These are phyloP conservation scores for Lagopus muta DNA, from an alignment of 2,113 vertebrate genomes.

Conservation along the genomic window DNA sequence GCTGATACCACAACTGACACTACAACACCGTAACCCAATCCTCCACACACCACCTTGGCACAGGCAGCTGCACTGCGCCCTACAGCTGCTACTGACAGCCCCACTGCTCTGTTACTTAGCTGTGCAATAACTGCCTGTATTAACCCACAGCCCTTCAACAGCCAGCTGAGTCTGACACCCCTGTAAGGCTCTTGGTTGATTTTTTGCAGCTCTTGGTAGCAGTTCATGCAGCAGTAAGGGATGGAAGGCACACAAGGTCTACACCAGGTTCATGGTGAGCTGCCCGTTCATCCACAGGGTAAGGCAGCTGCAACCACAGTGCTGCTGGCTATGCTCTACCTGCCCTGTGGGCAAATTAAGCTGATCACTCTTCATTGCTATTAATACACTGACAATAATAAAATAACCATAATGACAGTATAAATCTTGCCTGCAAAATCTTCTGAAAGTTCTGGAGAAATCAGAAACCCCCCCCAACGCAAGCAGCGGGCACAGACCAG, in stretches of 20 bases:
- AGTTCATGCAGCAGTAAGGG: neutral
- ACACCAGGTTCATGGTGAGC: neutral
- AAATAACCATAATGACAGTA: neutral
- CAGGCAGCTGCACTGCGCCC: accelerated
- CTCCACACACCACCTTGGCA: neutral
- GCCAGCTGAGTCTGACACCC: neutral
- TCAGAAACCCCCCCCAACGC: neutral
- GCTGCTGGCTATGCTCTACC: neutral
- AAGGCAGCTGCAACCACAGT: neutral
- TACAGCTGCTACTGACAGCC: neutral
- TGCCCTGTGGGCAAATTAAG: neutral
- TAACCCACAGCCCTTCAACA: neutral
- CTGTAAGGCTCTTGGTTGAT: neutral
- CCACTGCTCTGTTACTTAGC: neutral
- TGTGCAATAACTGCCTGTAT: neutral
- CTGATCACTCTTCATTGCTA: neutral
- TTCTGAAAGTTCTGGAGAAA: neutral
- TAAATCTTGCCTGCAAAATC: neutral
- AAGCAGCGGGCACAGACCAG: neutral
- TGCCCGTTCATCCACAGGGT: neutral
- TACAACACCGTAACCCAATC: accelerated
- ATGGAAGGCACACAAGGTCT: neutral
- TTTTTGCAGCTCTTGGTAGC: neutral
- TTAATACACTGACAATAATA: neutral
- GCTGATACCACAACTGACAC: neutral